Evolutionary conservation across 2,113 vertebrate species (phyloP), one percentile per base, ranked within the genome.

Genomic region (Myrmecobius fasciatus): DNA sequence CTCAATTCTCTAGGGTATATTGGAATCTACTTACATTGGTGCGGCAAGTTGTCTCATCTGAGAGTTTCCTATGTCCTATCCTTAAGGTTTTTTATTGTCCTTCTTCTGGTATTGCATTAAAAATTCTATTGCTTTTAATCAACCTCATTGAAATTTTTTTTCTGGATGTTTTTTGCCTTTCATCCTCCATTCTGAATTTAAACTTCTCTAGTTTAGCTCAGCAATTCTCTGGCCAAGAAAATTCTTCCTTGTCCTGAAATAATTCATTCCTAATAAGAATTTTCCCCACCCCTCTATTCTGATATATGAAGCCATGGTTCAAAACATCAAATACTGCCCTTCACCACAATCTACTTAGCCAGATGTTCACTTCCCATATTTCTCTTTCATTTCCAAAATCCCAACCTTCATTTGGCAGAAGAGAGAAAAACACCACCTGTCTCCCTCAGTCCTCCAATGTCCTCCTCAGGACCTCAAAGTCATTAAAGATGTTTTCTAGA

Each of bases 331-430:
- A 83, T 83, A 83, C 36, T 83, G 67, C 67, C n/a, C 67, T 83
- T 43, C 67, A 43, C 36, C n/a, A 43, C n/a, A 83, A 43, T 83
- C 67, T 43, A 83, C 20, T 83, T 83, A 83, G n/a, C 67, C 67
- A 83, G 67, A n/a, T 83, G 67, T 83, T 83, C 67, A 83, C 67
- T 83, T 83, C n/a, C 67, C 36, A 83, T 83, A 83, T 83, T 83
- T 83, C 67, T 43, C 67, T 83, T 83, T 83, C 67, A 83, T 43
- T 83, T 83, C 67, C 36, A 83, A 83, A 83, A 83, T 43, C 67
- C 20, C 67, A 43, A 24, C 67, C 36, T 83, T 83, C 67, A 43
- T 43, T 83, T 83, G 67, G 67, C 67, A 83, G 67, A 83, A 43
- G n/a, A 83, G n/a, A 83, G n/a, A 17, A 83, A 83, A 83, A 83